Evolutionary conservation across 2,888 invertebrate genomes (phyloP).

Genomic region (Thelaira solivaga): DNA sequence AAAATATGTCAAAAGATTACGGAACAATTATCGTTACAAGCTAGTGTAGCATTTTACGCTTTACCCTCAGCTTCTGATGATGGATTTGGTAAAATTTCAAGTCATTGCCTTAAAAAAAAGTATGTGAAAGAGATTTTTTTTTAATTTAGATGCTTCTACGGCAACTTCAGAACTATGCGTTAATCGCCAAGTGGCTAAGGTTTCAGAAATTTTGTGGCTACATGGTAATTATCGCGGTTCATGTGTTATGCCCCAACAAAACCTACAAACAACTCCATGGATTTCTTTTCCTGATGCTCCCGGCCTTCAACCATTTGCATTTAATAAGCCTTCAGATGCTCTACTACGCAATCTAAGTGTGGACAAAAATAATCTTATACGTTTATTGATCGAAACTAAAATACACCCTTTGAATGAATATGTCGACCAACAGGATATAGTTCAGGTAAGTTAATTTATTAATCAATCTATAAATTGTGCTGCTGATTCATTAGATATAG

Average conservation of each 20-base stretch:
- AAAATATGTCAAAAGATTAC: slow-evolving; percentile 83
- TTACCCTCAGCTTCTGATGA: slow-evolving; percentile 76
- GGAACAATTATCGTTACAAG: slow-evolving; percentile 80
- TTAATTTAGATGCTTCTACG: slow-evolving; percentile 68
- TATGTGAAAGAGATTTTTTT: background rate
- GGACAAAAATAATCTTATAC: slow-evolving; percentile 66
- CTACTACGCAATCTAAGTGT: slow-evolving; percentile 49
- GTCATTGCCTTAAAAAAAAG: background rate
- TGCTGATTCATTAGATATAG: background rate
- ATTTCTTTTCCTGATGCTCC: slow-evolving; percentile 78
- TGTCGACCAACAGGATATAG: slow-evolving; percentile 36
- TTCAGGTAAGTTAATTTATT: slow-evolving; percentile 54
- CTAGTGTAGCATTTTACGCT: slow-evolving; percentile 81
- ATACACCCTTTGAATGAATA: slow-evolving; percentile 66
- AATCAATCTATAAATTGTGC: slow-evolving; percentile 6
- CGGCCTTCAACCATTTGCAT: slow-evolving; percentile 75
- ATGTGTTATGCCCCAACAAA: slow-evolving; percentile 77
- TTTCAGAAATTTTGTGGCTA: slow-evolving; percentile 76
- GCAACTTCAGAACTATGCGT: slow-evolving; percentile 76
- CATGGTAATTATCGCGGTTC: slow-evolving; percentile 75
- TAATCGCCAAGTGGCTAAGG: slow-evolving; percentile 74
- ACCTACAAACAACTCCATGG: slow-evolving; percentile 78
- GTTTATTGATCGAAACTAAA: slow-evolving; percentile 74
- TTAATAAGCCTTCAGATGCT: slow-evolving; percentile 64
- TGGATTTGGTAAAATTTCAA: slow-evolving; percentile 71